Conservation (phyloP, 1,140 invertebrate species). For the Grapholita molesta region DNA sequence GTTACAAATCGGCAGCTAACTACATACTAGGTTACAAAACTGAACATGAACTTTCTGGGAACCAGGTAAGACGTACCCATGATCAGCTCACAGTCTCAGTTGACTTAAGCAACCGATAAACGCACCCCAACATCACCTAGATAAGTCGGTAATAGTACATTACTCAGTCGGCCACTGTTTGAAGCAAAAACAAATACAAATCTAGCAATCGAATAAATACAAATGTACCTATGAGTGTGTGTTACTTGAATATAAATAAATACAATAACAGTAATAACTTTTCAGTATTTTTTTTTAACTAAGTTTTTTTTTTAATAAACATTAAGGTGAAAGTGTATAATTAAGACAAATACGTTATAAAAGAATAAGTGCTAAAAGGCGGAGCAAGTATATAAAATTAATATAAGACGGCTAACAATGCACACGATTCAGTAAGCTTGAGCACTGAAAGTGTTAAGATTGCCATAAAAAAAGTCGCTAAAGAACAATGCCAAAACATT, state of each 20-base stretch:
- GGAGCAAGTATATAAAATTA: too few relatives aligned
- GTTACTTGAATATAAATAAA: too few relatives aligned
- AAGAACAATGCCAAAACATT: slow-evolving; percentile 6
- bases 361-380: too few relatives aligned
- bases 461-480: not conserved
- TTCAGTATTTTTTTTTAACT: too few relatives aligned
- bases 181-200: not conserved
- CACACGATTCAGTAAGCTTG: not conserved
- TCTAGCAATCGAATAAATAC: too few relatives aligned
- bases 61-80: not conserved
- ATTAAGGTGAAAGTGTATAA: too few relatives aligned
- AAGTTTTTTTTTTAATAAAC: too few relatives aligned
- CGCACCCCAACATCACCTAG: not conserved
- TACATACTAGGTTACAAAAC: not conserved
- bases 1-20: not conserved
- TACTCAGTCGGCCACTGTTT: not conserved
- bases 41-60: not conserved
- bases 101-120: not conserved
- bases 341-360: too few relatives aligned
- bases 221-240: too few relatives aligned
- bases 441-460: not conserved
- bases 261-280: too few relatives aligned
- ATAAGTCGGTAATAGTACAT: not conserved
- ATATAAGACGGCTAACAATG: not conserved
- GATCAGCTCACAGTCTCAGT: too few relatives aligned